Conservation (phyloP, 1,140 invertebrate genomes). For the Panulirus ornatus region DNA sequence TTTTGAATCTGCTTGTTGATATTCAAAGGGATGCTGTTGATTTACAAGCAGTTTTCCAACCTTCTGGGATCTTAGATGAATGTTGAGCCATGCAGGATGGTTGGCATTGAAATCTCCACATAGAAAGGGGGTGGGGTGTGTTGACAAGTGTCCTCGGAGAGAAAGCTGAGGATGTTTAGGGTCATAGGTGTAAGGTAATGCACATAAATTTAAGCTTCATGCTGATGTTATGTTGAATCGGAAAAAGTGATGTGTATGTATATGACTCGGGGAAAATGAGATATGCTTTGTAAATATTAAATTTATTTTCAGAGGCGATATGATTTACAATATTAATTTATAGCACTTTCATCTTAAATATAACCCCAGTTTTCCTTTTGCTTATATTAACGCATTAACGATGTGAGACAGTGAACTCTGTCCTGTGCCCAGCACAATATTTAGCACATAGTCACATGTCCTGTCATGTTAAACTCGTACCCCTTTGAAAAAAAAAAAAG, state of each 20-base stretch:
- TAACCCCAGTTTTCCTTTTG: conserved; percentile 67
- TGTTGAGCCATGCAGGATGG: too few species aligned
- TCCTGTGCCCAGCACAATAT: conserved; percentile 57
- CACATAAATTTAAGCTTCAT: background rate
- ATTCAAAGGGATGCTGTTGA: too few species aligned
- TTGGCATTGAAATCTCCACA: too few species aligned
- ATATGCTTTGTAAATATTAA: conserved; percentile 57
- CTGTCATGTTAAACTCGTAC: conserved; percentile 18
- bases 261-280: conserved; percentile 10
- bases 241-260: background rate
- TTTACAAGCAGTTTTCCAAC: too few species aligned
- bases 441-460: conserved; percentile 46
- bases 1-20: too few species aligned
- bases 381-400: conserved; percentile 69
- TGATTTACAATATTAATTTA: conserved; percentile 73
- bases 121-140: too few species aligned
- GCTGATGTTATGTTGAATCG: background rate
- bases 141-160: background rate
- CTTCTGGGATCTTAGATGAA: too few species aligned
- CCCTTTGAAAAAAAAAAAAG: conserved; percentile 22
- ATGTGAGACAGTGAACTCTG: conserved; percentile 56
- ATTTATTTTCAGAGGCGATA: conserved; percentile 72
- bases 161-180: background rate
- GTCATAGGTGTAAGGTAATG: background rate
- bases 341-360: conserved; percentile 72